Evolutionary conservation across 1,140 invertebrate genomes (phyloP).

Genomic region (Leptonema lineaticorne): DNA sequence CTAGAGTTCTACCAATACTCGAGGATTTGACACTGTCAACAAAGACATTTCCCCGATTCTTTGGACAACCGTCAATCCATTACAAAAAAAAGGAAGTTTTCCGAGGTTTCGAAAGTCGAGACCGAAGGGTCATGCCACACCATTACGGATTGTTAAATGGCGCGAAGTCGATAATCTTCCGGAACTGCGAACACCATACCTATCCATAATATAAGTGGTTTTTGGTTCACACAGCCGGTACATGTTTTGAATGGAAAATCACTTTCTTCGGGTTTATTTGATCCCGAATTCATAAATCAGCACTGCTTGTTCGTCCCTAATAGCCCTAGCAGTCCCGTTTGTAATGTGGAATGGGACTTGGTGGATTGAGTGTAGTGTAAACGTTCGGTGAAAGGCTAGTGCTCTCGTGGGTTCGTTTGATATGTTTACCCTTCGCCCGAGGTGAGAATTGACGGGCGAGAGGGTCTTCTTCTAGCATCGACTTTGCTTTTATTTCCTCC

Average conservation of each 20-base stretch:
- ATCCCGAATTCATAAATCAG: slow-evolving; percentile 30
- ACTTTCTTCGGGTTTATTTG: slow-evolving; percentile 29
- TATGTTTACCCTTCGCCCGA: slow-evolving; percentile 15
- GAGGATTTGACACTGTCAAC: too few relatives aligned
- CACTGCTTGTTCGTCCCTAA: slow-evolving; percentile 19
- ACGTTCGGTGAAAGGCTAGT: slow-evolving; percentile 21
- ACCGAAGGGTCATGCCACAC: background rate
- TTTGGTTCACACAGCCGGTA: background rate
- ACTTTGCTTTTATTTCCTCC: too few relatives aligned
- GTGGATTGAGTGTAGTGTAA: slow-evolving; percentile 17
- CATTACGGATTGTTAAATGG: slow-evolving; percentile 17
- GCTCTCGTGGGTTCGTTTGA: slow-evolving; percentile 3
- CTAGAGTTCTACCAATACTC: too few relatives aligned
- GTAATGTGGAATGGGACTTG: background rate
- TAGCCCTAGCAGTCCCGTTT: slow-evolving; percentile 1
- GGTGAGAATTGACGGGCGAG: slow-evolving; percentile 17
- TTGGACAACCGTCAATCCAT: too few relatives aligned
- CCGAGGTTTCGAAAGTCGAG: background rate
- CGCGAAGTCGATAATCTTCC: slow-evolving; percentile 21
- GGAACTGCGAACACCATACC: too few relatives aligned
- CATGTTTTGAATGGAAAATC: slow-evolving; percentile 22
- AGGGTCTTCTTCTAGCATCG: slow-evolving; percentile 2
- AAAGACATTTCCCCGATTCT: too few relatives aligned
- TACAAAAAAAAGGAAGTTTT: background rate
- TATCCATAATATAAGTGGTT: too few relatives aligned